Conservation (phyloP, 2,888 invertebrate genomes). For the Sympetrum striolatum region DNA sequence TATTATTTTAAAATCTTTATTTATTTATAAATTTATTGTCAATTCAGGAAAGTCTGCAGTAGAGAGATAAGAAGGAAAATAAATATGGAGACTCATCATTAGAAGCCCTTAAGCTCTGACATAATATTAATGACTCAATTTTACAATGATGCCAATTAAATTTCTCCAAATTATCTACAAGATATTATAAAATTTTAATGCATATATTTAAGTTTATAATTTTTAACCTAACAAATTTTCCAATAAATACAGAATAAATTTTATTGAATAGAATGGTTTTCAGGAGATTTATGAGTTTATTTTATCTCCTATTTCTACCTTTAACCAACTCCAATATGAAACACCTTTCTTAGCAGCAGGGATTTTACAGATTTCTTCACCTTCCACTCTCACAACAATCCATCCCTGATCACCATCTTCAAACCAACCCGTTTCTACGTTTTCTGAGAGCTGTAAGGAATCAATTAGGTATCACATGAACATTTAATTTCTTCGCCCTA, state of each 20-base stretch:
- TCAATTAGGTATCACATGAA: conserved; percentile 45
- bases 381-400: conserved; percentile 69
- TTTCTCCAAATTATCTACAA: not conserved
- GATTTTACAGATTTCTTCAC: conserved; percentile 69
- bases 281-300: conserved; percentile 31
- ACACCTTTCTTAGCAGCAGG: conserved; percentile 68
- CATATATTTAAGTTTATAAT: not conserved
- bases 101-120: conserved; percentile 34
- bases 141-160: conserved; percentile 23
- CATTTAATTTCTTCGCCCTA: conserved; percentile 31
- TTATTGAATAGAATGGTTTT: not conserved
- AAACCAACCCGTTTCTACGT: conserved; percentile 65
- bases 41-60: conserved; percentile 1
- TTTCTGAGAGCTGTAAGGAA: conserved; percentile 48
- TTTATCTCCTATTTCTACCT: conserved; percentile 59
- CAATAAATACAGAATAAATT: not conserved
- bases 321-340: conserved; percentile 72
- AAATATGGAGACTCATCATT: conserved; percentile 44
- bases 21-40: not conserved
- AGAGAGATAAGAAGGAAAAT: conserved; percentile 12
- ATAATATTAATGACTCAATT: not conserved
- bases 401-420: conserved; percentile 65
- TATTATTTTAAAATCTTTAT: not conserved
- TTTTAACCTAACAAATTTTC: not conserved
- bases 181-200: not conserved